Evolutionary conservation across 2,888 invertebrate species (phyloP), one percentile per base, ranked within the genome.

Genomic region (Tenodera sinensis): DNA sequence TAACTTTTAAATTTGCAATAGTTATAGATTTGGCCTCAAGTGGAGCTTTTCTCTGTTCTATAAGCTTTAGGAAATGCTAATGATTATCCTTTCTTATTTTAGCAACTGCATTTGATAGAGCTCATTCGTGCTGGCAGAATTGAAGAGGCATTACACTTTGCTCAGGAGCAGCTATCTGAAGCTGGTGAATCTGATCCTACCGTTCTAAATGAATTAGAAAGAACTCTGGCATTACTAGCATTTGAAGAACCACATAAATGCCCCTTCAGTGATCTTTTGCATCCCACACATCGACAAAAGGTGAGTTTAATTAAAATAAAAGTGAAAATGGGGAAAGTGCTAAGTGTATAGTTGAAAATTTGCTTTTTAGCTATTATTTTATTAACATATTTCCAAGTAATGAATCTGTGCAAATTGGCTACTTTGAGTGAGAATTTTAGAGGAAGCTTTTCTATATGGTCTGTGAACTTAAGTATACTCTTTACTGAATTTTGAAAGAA

Each of bases 231-330:
- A 0, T 94, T 99, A 88, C 93, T 99, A 28, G 99, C 99, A 9
- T 99, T 99, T 93, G 99, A 99, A 90, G 98, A 99, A 92, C 99
- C 99, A 0, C 96, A 97, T 91, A 96, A 96, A 89, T 98, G 98
- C 91, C 99, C 99, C 0, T 99, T 99, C 94, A 97, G 98, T 28
- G 98, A 99, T 93, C 94, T 99, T 83, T 94, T 99, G 90, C 96
- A 98, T 92, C 97, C 98, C 25, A 97, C 98, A 20, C 99, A 99
- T 92, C 95, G 99, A 92, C 99, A 99, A 94, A 98, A 98, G 95
- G 97, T 97, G 91, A 90, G 81, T 47, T 71, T 3, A 14, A 28
- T 83, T 84, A 34, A 82, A 83, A 82, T 87, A 28, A 84, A 34
- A 34, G 34, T 8, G 7, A 34, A 8, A 34, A 34, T 34, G 34